Evolutionary conservation across 2,797 vertebrate species (phyloP).

Genomic region (Anableps anableps): DNA sequence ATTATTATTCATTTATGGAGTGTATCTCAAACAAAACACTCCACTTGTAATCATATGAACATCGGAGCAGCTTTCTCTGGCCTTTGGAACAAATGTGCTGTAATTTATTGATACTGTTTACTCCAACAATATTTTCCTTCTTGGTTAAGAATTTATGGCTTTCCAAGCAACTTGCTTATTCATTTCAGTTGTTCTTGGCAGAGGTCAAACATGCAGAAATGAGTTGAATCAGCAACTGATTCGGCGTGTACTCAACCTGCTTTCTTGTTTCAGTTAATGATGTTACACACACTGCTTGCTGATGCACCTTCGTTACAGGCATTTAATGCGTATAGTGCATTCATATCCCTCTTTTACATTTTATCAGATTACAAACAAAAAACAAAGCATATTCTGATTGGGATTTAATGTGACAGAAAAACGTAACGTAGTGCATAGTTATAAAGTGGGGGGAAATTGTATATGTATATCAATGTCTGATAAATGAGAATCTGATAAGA

Average conservation of each 20-base stretch:
- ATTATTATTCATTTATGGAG: background rate
- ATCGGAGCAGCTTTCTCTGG: background rate
- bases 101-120: constrained; percentile 12
- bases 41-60: background rate
- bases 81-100: constrained; percentile 16
- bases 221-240: background rate
- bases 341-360: background rate
- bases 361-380: background rate
- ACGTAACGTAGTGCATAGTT: background rate
- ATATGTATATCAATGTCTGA: background rate
- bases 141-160: constrained; percentile 18
- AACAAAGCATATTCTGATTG: background rate
- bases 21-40: constrained; percentile 10
- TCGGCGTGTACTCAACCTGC: constrained; percentile 11
- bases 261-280: constrained; percentile 17
- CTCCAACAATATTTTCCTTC: constrained; percentile 14
- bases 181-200: constrained; percentile 21
- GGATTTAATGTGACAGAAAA: background rate
- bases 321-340: constrained; percentile 2
- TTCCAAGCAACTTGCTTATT: constrained; percentile 20
- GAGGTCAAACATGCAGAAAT: constrained; percentile 9
- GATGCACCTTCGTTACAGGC: constrained; percentile 10
- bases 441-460: background rate
- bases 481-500: background rate
- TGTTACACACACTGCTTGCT: constrained; percentile 5